phyloP scores from a whole-genome alignment of 1,140 invertebrate species.

The Pseudomyrmex pallidus region DNA sequence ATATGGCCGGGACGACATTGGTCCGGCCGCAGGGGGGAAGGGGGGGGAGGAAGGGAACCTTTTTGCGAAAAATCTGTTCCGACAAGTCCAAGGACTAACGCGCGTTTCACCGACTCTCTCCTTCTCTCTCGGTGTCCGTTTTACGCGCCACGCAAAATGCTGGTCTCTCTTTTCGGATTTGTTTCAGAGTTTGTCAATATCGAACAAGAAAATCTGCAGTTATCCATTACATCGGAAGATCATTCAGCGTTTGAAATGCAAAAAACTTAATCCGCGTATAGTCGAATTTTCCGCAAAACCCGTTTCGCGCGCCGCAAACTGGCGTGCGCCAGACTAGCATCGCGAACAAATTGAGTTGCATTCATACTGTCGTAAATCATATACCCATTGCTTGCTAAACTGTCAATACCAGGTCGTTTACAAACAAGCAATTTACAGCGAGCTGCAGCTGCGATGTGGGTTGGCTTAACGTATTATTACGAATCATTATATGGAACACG shows the following conservation, averaged over 20 bases:
- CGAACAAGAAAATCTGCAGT: background rate
- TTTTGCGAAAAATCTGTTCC: conserved; percentile 35
- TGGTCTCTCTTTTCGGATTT: background rate
- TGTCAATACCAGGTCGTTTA: conserved; percentile 56
- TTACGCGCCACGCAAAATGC: background rate
- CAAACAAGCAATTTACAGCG: conserved; percentile 57
- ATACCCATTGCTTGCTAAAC: conserved; percentile 47
- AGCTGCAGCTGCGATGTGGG: background rate
- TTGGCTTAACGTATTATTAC: conserved; percentile 47
- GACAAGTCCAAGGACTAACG: conserved; percentile 10
- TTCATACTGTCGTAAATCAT: conserved; percentile 59
- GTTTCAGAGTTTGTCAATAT: background rate
- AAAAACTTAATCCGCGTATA: background rate
- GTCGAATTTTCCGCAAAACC: conserved; percentile 7
- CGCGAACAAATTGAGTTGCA: conserved; percentile 20
- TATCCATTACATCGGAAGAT: background rate
- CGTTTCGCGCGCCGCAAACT: background rate
- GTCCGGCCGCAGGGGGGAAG: background rate
- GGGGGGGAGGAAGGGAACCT: background rate
- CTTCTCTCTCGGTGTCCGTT: background rate
- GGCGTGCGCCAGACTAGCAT: background rate
- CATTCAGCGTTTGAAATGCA: too few species aligned
- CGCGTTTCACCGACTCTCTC: conserved; percentile 15
- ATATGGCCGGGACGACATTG: conserved; percentile 41
- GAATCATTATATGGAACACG: conserved; percentile 32